A percentile compares a stretch with the other conserved stretches of the same genome.
Conservation (phyloP, 2,797 vertebrate genomes). For the Smutsia gigantea region DNA sequence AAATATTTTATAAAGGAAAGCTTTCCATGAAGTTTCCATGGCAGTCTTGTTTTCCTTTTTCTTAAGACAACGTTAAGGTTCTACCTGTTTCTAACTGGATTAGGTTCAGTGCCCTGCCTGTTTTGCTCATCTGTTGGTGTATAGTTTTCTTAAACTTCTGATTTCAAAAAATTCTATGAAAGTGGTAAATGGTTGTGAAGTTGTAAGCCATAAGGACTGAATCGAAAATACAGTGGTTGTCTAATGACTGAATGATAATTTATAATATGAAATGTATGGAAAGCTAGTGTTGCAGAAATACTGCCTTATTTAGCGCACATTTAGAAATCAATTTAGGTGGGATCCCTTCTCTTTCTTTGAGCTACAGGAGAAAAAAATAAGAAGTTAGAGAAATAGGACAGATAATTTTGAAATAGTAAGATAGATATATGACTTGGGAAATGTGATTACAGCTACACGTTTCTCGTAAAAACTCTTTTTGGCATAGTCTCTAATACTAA, state of each 20-base stretch:
- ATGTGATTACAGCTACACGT: neutral
- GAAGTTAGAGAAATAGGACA: neutral
- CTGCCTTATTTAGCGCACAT: neutral
- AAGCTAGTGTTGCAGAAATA: neutral
- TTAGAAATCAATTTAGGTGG: neutral
- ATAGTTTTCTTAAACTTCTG: constrained; percentile 55
- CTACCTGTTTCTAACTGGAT: neutral
- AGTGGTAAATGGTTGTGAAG: neutral
- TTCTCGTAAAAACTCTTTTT: constrained; percentile 26
- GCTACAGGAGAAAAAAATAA: neutral
- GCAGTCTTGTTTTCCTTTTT: constrained; percentile 15
- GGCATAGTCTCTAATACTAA: neutral
- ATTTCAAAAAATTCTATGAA: constrained; percentile 43
- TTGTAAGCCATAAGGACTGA: neutral
- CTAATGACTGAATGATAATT: neutral
- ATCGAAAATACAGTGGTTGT: neutral
- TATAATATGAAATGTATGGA: constrained; percentile 5
- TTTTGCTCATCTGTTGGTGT: neutral
- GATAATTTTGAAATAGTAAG: neutral
- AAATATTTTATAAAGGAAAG: constrained; percentile 58
- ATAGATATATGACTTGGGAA: neutral
- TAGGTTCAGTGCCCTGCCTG: neutral
- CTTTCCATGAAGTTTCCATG: constrained; percentile 32
- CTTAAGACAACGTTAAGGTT: constrained; percentile 22
- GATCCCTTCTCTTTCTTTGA: constrained; percentile 6